Evolutionary conservation across 2,888 invertebrate genomes (phyloP).

Genomic region (Machimus atricapillus): DNA sequence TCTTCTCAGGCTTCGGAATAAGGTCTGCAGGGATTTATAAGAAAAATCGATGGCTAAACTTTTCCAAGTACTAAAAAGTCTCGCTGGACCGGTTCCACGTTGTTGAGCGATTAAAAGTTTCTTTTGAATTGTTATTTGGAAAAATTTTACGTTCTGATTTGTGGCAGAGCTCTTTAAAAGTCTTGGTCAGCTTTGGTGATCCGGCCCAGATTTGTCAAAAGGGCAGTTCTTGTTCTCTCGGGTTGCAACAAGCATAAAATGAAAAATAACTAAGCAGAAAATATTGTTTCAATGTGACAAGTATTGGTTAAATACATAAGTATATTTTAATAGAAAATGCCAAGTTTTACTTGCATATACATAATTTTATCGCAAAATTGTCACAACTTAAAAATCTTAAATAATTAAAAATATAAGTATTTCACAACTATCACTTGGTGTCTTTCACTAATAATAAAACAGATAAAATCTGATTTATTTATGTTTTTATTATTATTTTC

Average conservation of each 20-base stretch:
- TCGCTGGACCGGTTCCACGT: not conserved
- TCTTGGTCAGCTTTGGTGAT: not conserved
- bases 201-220: not conserved
- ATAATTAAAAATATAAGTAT: no score
- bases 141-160: not conserved
- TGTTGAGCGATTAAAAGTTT: not conserved
- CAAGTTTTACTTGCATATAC: no score
- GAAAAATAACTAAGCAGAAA: no score
- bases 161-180: not conserved
- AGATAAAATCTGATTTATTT: no score
- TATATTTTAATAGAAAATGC: no score
- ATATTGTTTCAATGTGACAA: no score
- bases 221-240: not conserved
- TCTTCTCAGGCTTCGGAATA: not conserved
- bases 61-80: not conserved
- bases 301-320: no score
- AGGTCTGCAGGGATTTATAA: not conserved
- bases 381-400: no score
- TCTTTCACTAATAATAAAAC: no score
- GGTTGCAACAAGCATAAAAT: not conserved
- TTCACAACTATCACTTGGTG: no score
- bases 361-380: no score
- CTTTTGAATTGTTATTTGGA: not conserved
- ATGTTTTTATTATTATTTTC: no score
- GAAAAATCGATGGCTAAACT: not conserved